Conservation (phyloP, 1,140 invertebrate genomes). For the Drosophila hydei region DNA sequence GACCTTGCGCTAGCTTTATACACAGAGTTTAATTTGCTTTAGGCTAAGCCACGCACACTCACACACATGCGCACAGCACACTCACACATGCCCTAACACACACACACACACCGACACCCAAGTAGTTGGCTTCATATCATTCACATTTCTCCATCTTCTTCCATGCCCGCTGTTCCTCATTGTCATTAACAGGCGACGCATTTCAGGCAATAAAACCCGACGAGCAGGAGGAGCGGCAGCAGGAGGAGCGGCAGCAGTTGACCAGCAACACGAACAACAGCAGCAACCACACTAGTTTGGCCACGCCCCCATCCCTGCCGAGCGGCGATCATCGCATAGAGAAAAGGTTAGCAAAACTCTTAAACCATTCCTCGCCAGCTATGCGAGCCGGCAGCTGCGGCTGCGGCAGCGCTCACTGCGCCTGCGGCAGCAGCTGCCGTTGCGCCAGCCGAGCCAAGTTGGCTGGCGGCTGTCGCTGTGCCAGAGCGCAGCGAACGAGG, state of each 20-base stretch:
- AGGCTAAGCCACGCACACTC: slow-evolving; percentile 18
- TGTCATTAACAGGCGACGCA: slow-evolving; percentile 83
- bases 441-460: slow-evolving; percentile 21
- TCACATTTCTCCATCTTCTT: slow-evolving; percentile 51
- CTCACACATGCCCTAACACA: slow-evolving; percentile 7
- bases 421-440: slow-evolving; percentile 50
- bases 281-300: slow-evolving; percentile 17
- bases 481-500: not conserved
- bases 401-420: slow-evolving; percentile 49
- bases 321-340: slow-evolving; percentile 45
- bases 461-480: not conserved
- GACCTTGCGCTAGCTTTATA: too few species aligned
- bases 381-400: slow-evolving; percentile 32
- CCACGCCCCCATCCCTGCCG: not conserved
- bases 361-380: slow-evolving; percentile 6
- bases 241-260: not conserved
- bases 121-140: slow-evolving; percentile 59
- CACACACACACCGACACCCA: slow-evolving; percentile 16
- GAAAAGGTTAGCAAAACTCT: slow-evolving; percentile 75
- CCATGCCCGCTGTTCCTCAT: slow-evolving; percentile 48
- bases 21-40: not conserved
- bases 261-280: slow-evolving; percentile 11
- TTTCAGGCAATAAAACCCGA: slow-evolving; percentile 77
- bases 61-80: slow-evolving; percentile 19
- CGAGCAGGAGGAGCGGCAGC: not conserved